phyloP scores from a whole-genome alignment of 2,113 vertebrate genomes.

The Thinocorus orbignyianus region DNA sequence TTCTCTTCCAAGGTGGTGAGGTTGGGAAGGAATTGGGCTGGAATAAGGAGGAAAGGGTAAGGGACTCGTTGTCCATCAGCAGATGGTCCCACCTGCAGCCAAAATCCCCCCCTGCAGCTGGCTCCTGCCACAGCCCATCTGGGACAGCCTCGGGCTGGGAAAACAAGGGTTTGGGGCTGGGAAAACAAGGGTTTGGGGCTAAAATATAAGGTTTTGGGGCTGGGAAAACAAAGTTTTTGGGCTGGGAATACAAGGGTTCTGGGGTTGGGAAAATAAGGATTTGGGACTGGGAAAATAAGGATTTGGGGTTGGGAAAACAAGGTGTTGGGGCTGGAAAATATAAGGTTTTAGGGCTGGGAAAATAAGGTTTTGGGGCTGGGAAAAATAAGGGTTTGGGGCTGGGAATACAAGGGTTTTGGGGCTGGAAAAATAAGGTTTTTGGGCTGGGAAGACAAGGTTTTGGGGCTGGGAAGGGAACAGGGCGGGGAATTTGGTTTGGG shows the following conservation, averaged over 20 bases:
- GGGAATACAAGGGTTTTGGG: not conserved
- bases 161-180: not conserved
- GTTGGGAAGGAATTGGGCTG: not conserved
- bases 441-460: too few species aligned
- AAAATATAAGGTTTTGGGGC: too few species aligned
- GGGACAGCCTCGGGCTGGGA: not conserved
- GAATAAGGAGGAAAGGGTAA: not conserved
- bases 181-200: not conserved
- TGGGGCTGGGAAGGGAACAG: not conserved
- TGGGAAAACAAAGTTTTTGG: too few species aligned
- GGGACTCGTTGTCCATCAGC: not conserved
- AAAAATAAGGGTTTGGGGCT: too few species aligned
- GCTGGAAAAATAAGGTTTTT: too few species aligned
- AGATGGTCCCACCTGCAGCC: not conserved
- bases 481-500: not conserved
- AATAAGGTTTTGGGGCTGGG: not conserved
- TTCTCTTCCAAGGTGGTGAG: too few species aligned
- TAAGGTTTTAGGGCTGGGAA: not conserved
- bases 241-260: not conserved
- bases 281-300: too few species aligned
- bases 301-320: not conserved
- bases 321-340: not conserved
- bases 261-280: not conserved
- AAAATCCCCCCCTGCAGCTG: not conserved
- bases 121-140: not conserved